Evolutionary conservation across 2,888 invertebrate genomes (phyloP).

Genomic region (Hydrotaea diabolus): DNA sequence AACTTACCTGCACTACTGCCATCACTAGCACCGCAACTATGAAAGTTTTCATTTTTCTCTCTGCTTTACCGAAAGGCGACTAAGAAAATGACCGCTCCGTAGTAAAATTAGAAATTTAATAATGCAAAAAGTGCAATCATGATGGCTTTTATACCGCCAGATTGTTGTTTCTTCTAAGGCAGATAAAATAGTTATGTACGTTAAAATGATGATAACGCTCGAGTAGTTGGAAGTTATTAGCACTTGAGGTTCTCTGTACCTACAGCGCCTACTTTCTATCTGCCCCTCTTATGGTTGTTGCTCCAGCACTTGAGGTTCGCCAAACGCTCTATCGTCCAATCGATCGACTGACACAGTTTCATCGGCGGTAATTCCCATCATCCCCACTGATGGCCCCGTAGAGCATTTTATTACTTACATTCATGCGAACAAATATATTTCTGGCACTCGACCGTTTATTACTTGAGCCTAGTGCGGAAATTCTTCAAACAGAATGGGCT

Average conservation of each 20-base stretch:
- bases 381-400: too few species aligned
- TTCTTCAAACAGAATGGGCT: too few species aligned
- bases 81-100: not conserved
- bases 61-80: too few species aligned
- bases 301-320: too few species aligned
- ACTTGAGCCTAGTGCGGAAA: too few species aligned
- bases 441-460: too few species aligned
- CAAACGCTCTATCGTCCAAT: too few species aligned
- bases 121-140: not conserved
- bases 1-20: slow-evolving; percentile 58
- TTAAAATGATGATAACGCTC: slow-evolving; percentile 46
- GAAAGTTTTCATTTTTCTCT: slow-evolving; percentile 46
- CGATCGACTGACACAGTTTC: not conserved
- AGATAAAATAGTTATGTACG: not conserved
- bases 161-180: not conserved
- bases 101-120: slow-evolving; percentile 19
- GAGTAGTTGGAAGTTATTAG: slow-evolving; percentile 31
- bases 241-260: slow-evolving; percentile 1
- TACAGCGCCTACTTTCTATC: not conserved
- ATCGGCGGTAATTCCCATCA: too few species aligned
- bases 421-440: too few species aligned
- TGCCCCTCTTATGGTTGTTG: too few species aligned
- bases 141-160: slow-evolving; percentile 40
- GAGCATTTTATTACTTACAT: too few species aligned
- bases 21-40: slow-evolving; percentile 21